phyloP scores from a whole-genome alignment of 1,140 invertebrate genomes.

The Bombus impatiens region DNA sequence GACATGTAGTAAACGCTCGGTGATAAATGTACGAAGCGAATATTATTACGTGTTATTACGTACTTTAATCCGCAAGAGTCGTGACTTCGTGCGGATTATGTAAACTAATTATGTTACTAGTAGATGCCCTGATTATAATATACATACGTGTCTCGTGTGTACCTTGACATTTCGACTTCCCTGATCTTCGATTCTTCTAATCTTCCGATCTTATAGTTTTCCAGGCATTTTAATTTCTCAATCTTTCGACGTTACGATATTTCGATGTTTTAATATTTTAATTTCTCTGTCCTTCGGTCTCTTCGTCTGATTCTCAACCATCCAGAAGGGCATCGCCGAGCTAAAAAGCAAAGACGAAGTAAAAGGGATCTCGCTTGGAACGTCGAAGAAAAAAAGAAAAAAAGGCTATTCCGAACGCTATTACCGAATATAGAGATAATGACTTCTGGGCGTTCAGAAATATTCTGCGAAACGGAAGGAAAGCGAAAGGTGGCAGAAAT shows the following conservation, averaged over 20 bases:
- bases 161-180: neutral
- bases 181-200: neutral
- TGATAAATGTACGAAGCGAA: neutral
- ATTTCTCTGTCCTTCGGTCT: neutral
- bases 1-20: neutral
- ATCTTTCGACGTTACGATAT: neutral
- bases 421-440: neutral
- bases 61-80: neutral
- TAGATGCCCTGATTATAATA: accelerated
- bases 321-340: neutral
- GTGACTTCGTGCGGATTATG: neutral
- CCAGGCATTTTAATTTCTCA: neutral
- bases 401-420: too few species aligned
- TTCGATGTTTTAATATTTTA: neutral
- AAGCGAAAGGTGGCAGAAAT: conserved; percentile 44
- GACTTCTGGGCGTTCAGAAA: neutral
- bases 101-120: neutral
- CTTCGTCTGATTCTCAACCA: neutral
- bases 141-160: neutral
- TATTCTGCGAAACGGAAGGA: conserved; percentile 25
- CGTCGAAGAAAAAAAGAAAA: neutral
- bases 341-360: neutral
- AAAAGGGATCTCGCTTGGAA: neutral
- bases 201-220: neutral
- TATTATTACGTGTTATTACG: too few species aligned